A percentile compares a stretch with the other conserved stretches of the same genome.
Evolutionary conservation across 2,797 vertebrate species (phyloP).

Genomic region (Cottoperca gobio): DNA sequence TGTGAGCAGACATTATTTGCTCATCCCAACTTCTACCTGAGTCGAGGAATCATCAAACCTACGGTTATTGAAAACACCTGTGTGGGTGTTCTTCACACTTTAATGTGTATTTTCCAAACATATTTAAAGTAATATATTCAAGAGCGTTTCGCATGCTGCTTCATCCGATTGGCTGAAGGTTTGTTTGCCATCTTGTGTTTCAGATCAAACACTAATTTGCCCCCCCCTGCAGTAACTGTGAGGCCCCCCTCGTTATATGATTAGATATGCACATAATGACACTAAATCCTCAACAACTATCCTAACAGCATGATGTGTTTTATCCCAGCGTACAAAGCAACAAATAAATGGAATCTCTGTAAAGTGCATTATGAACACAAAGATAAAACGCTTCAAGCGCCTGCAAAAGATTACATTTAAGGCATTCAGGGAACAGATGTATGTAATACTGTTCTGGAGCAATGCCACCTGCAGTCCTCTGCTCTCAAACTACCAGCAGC

Average conservation of each 20-base stretch:
- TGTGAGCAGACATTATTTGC: too few relatives aligned
- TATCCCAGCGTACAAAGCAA: constrained; percentile 12
- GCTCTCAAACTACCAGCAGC: constrained; percentile 10
- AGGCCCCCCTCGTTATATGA: too few relatives aligned
- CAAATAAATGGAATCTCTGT: constrained; percentile 38
- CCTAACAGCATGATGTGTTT: constrained; percentile 33
- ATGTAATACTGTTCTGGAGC: constrained; percentile 25
- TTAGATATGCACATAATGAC: neutral
- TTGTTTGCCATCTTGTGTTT: too few relatives aligned
- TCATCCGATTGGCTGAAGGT: too few relatives aligned
- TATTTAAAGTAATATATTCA: too few relatives aligned
- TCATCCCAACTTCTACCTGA: neutral
- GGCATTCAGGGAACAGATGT: constrained; percentile 37
- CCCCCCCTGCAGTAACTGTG: too few relatives aligned
- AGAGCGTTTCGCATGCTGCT: too few relatives aligned
- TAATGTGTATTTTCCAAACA: too few relatives aligned
- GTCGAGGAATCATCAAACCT: neutral
- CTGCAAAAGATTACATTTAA: constrained; percentile 39
- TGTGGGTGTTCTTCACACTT: too few relatives aligned
- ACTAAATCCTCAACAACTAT: neutral
- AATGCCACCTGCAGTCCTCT: constrained; percentile 15
- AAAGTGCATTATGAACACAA: constrained; percentile 34
- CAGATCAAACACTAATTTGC: too few relatives aligned
- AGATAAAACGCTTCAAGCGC: constrained; percentile 48
- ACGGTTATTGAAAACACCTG: too few relatives aligned